Conservation (phyloP, 2,888 invertebrate species). For the Caenorhabditis angaria region DNA sequence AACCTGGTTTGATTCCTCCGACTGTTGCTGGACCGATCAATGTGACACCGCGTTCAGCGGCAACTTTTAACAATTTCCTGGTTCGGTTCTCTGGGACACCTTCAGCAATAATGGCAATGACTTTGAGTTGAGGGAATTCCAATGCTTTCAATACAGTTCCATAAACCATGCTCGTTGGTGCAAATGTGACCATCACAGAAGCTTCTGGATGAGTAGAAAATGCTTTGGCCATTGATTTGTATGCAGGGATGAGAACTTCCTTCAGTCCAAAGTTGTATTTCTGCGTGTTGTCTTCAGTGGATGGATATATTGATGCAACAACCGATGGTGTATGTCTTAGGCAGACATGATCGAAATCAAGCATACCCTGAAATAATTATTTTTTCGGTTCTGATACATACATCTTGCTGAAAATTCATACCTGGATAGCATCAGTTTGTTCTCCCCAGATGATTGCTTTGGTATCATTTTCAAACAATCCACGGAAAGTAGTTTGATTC, state of each 20-base stretch:
- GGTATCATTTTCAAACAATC: slow-evolving; percentile 69
- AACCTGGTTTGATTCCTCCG: slow-evolving; percentile 97
- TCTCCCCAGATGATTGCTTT: slow-evolving; percentile 96
- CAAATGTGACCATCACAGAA: slow-evolving; percentile 93
- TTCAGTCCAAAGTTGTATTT: slow-evolving; percentile 99
- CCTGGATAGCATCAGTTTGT: slow-evolving; percentile 97
- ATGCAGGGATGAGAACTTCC: slow-evolving; percentile 78
- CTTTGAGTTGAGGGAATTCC: no score
- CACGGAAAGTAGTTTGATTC: no score
- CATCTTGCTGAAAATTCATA: no score
- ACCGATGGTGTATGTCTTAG: slow-evolving; percentile 85
- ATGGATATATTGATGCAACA: slow-evolving; percentile 96
- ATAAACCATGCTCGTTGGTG: slow-evolving; percentile 94
- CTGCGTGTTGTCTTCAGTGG: slow-evolving; percentile 94
- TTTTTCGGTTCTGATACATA: no score
- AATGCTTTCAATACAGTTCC: slow-evolving; percentile 94
- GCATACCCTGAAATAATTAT: slow-evolving; percentile 92
- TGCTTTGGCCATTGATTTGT: slow-evolving; percentile 95
- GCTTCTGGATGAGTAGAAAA: slow-evolving; percentile 93
- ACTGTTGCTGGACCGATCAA: no score
- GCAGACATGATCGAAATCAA: slow-evolving; percentile 94
- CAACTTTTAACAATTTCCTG: slow-evolving; percentile 83
- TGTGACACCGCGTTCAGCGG: slow-evolving; percentile 84
- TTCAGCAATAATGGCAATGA: slow-evolving; percentile 97
- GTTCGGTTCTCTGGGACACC: slow-evolving; percentile 99